phyloP scores from a whole-genome alignment of 1,140 invertebrate genomes.

The Drosophila lacteicornis region DNA sequence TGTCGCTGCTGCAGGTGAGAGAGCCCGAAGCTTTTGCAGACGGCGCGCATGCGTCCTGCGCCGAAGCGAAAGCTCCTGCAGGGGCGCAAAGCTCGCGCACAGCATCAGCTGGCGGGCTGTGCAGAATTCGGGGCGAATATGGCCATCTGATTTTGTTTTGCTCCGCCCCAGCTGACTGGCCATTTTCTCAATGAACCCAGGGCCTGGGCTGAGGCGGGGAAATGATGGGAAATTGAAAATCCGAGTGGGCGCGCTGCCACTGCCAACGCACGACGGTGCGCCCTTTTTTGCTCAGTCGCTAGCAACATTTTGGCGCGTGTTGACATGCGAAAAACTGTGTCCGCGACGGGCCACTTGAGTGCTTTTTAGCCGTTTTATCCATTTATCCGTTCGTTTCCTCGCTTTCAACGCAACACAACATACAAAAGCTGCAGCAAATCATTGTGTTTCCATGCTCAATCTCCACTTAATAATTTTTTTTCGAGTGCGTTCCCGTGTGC shows the following conservation, averaged over 20 bases:
- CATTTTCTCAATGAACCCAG: slow-evolving; percentile 31
- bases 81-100: slow-evolving; percentile 29
- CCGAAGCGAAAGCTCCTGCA: slow-evolving; percentile 16
- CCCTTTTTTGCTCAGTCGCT: slow-evolving; percentile 70
- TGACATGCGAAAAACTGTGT: slow-evolving; percentile 75
- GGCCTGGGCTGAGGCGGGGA: not conserved
- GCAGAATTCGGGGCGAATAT: slow-evolving; percentile 62
- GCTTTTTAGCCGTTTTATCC: slow-evolving; percentile 67
- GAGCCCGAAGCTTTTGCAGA: slow-evolving; percentile 38
- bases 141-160: slow-evolving; percentile 77
- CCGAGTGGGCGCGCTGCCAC: slow-evolving; percentile 11
- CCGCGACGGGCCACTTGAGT: slow-evolving; percentile 63
- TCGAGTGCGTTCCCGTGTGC: slow-evolving; percentile 25
- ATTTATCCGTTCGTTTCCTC: slow-evolving; percentile 61
- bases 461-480: slow-evolving; percentile 5
- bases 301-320: slow-evolving; percentile 84
- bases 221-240: slow-evolving; percentile 17
- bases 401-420: slow-evolving; percentile 22
- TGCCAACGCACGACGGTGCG: too few relatives aligned
- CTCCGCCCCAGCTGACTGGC: slow-evolving; percentile 41
- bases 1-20: slow-evolving; percentile 23
- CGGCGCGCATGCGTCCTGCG: slow-evolving; percentile 23
- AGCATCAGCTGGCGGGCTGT: slow-evolving; percentile 67
- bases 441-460: not conserved
- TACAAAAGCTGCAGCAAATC: slow-evolving; percentile 39